Conservation (phyloP, 2,797 vertebrate species). For the Varecia variegata region DNA sequence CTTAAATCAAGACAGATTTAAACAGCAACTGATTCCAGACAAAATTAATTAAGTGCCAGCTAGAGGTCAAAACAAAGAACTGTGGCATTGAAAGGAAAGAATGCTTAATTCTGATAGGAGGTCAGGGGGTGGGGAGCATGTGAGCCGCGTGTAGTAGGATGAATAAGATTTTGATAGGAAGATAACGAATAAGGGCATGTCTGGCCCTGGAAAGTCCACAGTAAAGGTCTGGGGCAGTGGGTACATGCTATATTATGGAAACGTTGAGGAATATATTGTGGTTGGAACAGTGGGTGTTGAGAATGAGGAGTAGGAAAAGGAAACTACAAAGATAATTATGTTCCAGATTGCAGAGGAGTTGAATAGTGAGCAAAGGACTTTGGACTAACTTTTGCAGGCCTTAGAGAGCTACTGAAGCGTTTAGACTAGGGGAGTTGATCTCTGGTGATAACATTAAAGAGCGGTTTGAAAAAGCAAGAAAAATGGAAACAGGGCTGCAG, state of each 20-base stretch:
- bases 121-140: no score
- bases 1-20: conserved; percentile 14
- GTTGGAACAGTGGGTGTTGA: background rate
- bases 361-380: background rate
- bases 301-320: background rate
- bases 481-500: background rate
- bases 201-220: background rate
- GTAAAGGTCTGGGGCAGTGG: no score
- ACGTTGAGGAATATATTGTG: background rate
- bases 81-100: background rate
- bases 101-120: background rate
- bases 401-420: background rate
- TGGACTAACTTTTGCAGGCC: background rate
- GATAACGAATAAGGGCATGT: background rate
- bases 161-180: background rate
- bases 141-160: background rate
- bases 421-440: background rate
- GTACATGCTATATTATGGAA: background rate
- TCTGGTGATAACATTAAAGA: background rate
- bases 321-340: background rate
- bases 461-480: background rate
- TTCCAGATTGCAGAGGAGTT: background rate
- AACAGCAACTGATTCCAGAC: background rate
- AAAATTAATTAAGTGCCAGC: background rate
- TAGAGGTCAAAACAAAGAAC: background rate